Percentiles rank a stretch among this genome's conserved stretches.
phyloP scores from a whole-genome alignment of 37 sponge, comb jelly and placozoan species.

The Dysidea cf. avara region DNA sequence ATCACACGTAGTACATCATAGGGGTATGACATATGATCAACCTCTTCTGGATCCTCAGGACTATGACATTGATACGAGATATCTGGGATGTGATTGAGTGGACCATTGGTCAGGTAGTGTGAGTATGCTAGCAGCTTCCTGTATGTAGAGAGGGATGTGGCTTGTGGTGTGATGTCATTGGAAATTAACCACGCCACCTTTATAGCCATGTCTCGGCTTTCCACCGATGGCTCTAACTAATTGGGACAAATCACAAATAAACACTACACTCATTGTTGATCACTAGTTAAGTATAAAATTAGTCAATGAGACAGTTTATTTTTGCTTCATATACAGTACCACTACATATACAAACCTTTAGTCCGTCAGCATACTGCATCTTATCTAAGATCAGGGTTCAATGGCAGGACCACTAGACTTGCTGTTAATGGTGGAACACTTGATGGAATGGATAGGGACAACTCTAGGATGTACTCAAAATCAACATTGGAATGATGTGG shows the following conservation, averaged over 20 bases:
- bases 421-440: too few species aligned
- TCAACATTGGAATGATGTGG: too few species aligned
- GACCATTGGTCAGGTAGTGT: slow-evolving; percentile 80
- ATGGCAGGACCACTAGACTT: too few species aligned
- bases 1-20: too few species aligned
- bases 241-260: slow-evolving; percentile 74
- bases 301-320: too few species aligned
- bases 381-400: slow-evolving; percentile 90
- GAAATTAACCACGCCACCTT: slow-evolving; percentile 2
- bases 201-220: slow-evolving; percentile 87
- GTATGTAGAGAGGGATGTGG: not conserved
- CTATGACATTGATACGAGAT: slow-evolving; percentile 53
- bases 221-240: slow-evolving; percentile 96
- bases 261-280: too few species aligned
- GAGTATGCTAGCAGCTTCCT: slow-evolving; percentile 85
- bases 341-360: too few species aligned
- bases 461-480: too few species aligned
- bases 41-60: slow-evolving; percentile 26
- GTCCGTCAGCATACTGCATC: slow-evolving; percentile 62
- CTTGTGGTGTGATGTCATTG: not conserved
- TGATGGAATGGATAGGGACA: too few species aligned
- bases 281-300: too few species aligned
- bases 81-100: slow-evolving; percentile 40
- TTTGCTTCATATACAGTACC: too few species aligned
- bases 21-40: too few species aligned